phyloP scores from a whole-genome alignment of 2,113 vertebrate species.

The Brienomyrus longianalis region DNA sequence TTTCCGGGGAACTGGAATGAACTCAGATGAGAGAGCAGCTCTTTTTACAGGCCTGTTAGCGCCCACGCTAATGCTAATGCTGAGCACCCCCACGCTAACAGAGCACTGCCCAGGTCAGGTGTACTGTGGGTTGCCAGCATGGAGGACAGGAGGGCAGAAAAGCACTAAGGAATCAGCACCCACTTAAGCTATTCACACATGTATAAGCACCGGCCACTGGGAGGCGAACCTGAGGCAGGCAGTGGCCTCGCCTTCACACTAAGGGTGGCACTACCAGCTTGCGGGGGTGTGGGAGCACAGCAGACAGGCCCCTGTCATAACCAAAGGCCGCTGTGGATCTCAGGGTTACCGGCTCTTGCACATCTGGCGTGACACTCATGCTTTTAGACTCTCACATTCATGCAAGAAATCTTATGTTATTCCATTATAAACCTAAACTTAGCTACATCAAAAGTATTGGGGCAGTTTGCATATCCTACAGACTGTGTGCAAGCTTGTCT shows the following conservation, averaged over 20 bases:
- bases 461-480: too few relatives aligned
- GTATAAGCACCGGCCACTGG: conserved; percentile 9
- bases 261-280: background rate
- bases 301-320: background rate
- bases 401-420: too few relatives aligned
- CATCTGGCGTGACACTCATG: too few relatives aligned
- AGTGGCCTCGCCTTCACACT: background rate
- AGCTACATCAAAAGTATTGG: too few relatives aligned
- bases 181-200: conserved; percentile 25
- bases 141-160: conserved; percentile 20
- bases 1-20: background rate
- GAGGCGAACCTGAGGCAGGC: background rate
- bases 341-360: too few relatives aligned
- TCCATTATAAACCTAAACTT: too few relatives aligned
- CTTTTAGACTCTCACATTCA: background rate
- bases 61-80: conserved; percentile 3
- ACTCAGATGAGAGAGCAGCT: conserved; percentile 13
- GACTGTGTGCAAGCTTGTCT: too few relatives aligned
- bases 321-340: background rate
- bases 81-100: conserved; percentile 55
- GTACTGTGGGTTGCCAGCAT: conserved; percentile 21
- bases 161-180: conserved; percentile 26
- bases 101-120: conserved; percentile 53
- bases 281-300: background rate
- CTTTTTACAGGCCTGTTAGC: conserved; percentile 27